These are phyloP conservation scores for Cynaeus angustus DNA, from an alignment of 2,888 invertebrate species.

Conservation along the genomic window DNA sequence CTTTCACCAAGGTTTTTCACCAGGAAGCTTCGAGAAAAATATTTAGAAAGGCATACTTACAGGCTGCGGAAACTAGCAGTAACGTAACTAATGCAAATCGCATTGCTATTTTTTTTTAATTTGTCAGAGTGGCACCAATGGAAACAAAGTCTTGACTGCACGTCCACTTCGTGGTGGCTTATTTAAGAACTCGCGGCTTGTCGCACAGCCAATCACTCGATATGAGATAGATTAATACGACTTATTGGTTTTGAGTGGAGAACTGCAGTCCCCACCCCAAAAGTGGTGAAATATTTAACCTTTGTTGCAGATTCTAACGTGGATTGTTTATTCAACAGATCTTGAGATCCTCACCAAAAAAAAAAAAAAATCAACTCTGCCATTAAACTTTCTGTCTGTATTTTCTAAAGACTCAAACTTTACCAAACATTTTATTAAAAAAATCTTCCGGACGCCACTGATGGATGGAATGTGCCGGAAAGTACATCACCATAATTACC, in stretches of 20 bases:
- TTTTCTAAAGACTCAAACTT: too few species aligned
- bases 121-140: constrained; percentile 1
- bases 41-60: constrained; percentile 58
- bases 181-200: constrained; percentile 66
- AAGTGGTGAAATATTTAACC: constrained; percentile 56
- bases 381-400: too few species aligned
- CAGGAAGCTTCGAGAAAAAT: constrained; percentile 35
- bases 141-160: constrained; percentile 59
- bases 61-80: constrained; percentile 57
- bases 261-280: constrained; percentile 47
- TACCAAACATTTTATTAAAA: too few species aligned
- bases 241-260: constrained; percentile 35
- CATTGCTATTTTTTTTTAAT: constrained; percentile 54
- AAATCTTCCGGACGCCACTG: constrained; percentile 1
- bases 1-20: constrained; percentile 16
- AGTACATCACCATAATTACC: constrained; percentile 6
- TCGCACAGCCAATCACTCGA: constrained; percentile 54
- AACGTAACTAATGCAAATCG: constrained; percentile 58
- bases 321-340: constrained; percentile 2
- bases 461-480: constrained; percentile 5
- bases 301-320: constrained; percentile 49
- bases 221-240: constrained; percentile 29
- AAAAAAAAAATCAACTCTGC: too few species aligned
- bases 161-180: constrained; percentile 60
- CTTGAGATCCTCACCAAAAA: neutral